phyloP scores from a whole-genome alignment of 1,140 invertebrate genomes.

The Triops longicaudatus region DNA sequence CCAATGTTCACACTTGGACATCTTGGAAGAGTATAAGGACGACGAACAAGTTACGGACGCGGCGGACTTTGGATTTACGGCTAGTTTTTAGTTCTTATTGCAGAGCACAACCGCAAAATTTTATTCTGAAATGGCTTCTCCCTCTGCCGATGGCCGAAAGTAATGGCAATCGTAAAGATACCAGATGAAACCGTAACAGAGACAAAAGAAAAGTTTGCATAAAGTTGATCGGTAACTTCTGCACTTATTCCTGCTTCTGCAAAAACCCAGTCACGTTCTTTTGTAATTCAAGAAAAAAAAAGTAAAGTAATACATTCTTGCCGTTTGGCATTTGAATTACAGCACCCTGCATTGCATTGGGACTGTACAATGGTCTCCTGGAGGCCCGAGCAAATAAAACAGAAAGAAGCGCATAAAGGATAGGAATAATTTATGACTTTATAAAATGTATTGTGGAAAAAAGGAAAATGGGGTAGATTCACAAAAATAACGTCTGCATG shows the following conservation, averaged over 20 bases:
- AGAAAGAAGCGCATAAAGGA: background rate
- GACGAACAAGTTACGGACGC: too few species aligned
- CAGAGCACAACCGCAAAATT: background rate
- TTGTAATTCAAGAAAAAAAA: background rate
- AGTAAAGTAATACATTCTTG: background rate
- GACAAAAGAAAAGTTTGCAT: background rate
- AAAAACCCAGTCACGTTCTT: background rate
- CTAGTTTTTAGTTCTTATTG: background rate
- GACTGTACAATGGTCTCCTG: background rate
- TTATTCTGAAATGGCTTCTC: background rate
- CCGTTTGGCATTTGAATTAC: background rate
- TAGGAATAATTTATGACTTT: background rate
- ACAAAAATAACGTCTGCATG: background rate
- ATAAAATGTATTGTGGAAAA: background rate
- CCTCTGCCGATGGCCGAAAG: background rate
- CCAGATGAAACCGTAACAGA: background rate
- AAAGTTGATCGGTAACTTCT: background rate
- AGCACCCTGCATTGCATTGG: background rate
- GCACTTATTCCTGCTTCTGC: background rate
- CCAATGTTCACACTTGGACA: too few species aligned
- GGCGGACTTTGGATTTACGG: too few species aligned
- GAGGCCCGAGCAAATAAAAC: background rate
- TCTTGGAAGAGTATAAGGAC: too few species aligned
- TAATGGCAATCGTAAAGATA: constrained; percentile 8
- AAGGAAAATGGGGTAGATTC: background rate